Evolutionary conservation across 2,888 invertebrate genomes (phyloP).

Genomic region (Pardosa pseudoannulata): DNA sequence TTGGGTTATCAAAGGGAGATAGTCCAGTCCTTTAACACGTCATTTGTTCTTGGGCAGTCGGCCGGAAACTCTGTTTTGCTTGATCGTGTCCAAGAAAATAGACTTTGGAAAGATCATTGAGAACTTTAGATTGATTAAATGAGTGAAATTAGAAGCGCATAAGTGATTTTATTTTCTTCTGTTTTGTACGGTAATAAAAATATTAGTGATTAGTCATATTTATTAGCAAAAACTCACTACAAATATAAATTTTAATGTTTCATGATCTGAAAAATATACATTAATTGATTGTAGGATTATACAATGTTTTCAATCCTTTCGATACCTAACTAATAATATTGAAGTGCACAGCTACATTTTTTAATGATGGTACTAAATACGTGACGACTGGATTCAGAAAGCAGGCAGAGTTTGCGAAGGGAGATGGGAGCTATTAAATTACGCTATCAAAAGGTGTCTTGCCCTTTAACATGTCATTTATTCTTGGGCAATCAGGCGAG

Average conservation of each 20-base stretch:
- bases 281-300: no score
- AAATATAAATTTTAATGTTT: no score
- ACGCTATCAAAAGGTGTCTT: slow-evolving; percentile 29
- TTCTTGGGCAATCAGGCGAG: slow-evolving; percentile 30
- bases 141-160: no score
- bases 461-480: slow-evolving; percentile 29
- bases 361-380: slow-evolving; percentile 34
- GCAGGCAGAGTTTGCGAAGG: slow-evolving; percentile 6
- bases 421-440: slow-evolving; percentile 42
- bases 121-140: no score
- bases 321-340: no score
- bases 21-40: slow-evolving; percentile 24
- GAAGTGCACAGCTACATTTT: slow-evolving; percentile 53
- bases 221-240: no score
- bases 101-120: no score
- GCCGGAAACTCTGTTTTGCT: slow-evolving; percentile 35
- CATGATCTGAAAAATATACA: no score
- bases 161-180: no score
- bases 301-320: no score
- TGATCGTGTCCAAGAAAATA: slow-evolving; percentile 31
- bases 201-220: no score
- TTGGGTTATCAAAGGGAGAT: slow-evolving; percentile 43
- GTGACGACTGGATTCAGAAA: slow-evolving; percentile 34
- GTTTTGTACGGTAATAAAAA: no score
- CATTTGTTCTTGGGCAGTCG: slow-evolving; percentile 33